phyloP scores from a whole-genome alignment of 2,113 vertebrate species.

The Ahaetulla prasina region DNA sequence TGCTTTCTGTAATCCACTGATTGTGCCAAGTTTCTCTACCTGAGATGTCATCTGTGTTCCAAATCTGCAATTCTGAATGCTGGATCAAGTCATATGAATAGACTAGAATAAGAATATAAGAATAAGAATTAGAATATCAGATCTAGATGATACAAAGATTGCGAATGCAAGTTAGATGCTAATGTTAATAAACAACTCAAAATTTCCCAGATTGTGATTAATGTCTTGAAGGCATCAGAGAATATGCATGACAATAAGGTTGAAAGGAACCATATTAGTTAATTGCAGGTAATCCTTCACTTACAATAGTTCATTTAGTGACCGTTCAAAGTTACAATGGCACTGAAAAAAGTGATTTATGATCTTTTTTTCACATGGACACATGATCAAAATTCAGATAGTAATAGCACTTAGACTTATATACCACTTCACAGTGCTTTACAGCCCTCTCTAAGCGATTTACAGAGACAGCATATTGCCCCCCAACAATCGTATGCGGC shows the following conservation, averaged over 20 bases:
- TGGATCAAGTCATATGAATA: neutral
- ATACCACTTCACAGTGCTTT: no score
- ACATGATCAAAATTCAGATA: neutral
- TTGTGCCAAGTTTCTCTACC: neutral
- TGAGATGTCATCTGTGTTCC: neutral
- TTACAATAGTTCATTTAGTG: neutral
- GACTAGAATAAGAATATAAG: no score
- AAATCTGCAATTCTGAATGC: neutral
- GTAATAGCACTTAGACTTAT: no score
- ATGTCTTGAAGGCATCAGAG: conserved; percentile 22
- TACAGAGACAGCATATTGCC: no score
- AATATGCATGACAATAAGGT: neutral
- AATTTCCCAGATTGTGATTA: conserved; percentile 32
- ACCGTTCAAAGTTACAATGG: neutral
- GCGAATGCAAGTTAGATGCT: neutral
- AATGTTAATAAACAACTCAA: neutral
- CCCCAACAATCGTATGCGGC: no score
- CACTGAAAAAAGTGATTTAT: no score
- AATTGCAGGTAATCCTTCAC: neutral
- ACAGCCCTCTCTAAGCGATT: no score
- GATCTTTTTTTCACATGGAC: no score
- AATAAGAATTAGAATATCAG: no score
- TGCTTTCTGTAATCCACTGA: conserved; percentile 22
- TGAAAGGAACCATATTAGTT: neutral
- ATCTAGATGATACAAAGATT: neutral